Evolutionary conservation across 2,113 vertebrate genomes (phyloP).

Genomic region (Lepisosteus osseus): DNA sequence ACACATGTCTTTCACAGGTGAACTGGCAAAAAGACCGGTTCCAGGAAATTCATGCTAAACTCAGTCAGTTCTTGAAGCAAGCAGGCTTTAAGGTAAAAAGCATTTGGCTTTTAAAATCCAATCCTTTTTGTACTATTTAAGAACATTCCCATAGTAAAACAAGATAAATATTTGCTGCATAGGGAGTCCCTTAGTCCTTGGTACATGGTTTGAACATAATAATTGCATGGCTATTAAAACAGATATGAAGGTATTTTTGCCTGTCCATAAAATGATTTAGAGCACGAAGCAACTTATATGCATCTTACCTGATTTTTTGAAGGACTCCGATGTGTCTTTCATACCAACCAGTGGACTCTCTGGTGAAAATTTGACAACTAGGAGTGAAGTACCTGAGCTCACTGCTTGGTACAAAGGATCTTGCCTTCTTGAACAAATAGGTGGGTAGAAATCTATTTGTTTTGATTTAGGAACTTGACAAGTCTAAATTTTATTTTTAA

Average conservation of each 20-base stretch:
- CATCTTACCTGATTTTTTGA: conserved; percentile 32
- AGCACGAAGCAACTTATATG: neutral
- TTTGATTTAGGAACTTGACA: too few relatives aligned
- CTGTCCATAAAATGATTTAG: neutral
- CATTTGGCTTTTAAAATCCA: neutral
- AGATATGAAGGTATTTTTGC: too few relatives aligned
- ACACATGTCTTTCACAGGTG: conserved; percentile 60
- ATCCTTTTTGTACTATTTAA: too few relatives aligned
- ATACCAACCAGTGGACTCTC: conserved; percentile 93
- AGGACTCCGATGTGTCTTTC: conserved; percentile 94
- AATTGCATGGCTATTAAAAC: too few relatives aligned
- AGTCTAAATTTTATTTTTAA: too few relatives aligned
- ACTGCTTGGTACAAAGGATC: conserved; percentile 87
- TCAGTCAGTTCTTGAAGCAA: conserved; percentile 94
- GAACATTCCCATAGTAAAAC: too few relatives aligned
- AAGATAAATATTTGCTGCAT: too few relatives aligned
- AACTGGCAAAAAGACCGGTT: conserved; percentile 95
- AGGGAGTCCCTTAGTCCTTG: too few relatives aligned
- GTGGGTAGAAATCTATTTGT: conserved; percentile 50
- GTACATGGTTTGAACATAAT: too few relatives aligned
- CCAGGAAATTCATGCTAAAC: conserved; percentile 84
- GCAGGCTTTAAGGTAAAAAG: conserved; percentile 91
- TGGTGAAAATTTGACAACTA: conserved; percentile 86
- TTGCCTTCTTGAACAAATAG: conserved; percentile 91
- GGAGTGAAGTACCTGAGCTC: conserved; percentile 73